These are phyloP conservation scores for Gibbula magus DNA, from an alignment of 2,888 invertebrate species.

Conservation along the genomic window DNA sequence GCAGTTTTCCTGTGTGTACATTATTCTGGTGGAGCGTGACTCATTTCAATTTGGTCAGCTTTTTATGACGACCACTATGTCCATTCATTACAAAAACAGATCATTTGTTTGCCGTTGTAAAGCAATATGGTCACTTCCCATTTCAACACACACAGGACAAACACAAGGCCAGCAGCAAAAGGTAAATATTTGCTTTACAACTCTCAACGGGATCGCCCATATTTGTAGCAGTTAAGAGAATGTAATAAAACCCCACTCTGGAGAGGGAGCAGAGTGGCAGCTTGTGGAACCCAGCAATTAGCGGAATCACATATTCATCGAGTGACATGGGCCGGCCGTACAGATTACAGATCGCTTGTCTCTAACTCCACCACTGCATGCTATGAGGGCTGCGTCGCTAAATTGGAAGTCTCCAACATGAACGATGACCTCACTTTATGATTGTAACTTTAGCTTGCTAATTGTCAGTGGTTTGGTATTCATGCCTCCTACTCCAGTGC, in stretches of 20 bases:
- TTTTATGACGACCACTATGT: background rate
- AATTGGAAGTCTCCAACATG: too few relatives aligned
- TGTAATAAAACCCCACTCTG: constrained; percentile 1
- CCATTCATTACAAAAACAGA: background rate
- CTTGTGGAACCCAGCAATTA: background rate
- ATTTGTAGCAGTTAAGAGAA: constrained; percentile 20
- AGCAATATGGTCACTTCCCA: constrained; percentile 16
- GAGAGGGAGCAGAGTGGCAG: background rate
- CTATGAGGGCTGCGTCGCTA: too few relatives aligned
- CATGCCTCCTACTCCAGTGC: too few relatives aligned
- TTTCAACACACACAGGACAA: background rate
- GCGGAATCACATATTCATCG: constrained; percentile 10
- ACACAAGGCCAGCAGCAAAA: constrained; percentile 1
- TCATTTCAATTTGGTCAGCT: background rate
- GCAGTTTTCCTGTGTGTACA: background rate
- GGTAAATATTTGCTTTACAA: constrained; percentile 20
- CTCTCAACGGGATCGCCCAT: background rate
- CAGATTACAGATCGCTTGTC: background rate
- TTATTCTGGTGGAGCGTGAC: background rate
- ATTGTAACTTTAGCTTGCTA: too few relatives aligned
- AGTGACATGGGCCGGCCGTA: background rate
- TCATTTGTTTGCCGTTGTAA: constrained; percentile 7
- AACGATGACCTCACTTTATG: too few relatives aligned
- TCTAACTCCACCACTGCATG: too few relatives aligned
- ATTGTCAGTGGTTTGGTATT: too few relatives aligned